Evolutionary conservation across 2,113 vertebrate species (phyloP).

Genomic region (Colaptes auratus): DNA sequence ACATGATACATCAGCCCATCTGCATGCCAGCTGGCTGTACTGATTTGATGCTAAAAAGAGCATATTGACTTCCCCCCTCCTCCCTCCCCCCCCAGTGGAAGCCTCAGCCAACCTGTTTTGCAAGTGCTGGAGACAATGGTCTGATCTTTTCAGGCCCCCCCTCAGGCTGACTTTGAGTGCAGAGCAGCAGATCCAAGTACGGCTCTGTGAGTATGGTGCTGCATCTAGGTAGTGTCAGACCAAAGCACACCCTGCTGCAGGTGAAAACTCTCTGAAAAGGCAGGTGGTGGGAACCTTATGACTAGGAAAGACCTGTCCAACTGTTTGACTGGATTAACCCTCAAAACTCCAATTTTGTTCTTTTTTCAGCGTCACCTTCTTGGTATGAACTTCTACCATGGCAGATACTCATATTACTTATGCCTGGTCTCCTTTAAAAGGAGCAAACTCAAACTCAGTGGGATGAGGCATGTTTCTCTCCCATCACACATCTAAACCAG

Average conservation of each 20-base stretch:
- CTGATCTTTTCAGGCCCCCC: not conserved
- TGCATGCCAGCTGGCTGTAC: slow-evolving; percentile 26
- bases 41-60: slow-evolving; percentile 32
- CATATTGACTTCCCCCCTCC: not conserved
- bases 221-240: not conserved
- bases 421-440: not conserved
- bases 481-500: accelerated
- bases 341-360: not conserved
- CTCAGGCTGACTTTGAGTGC: not conserved
- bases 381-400: not conserved
- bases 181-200: not conserved
- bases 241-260: not conserved
- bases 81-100: not conserved
- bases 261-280: not conserved
- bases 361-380: not conserved
- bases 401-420: not conserved
- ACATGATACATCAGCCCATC: not conserved
- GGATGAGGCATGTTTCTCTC: not conserved
- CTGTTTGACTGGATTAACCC: not conserved
- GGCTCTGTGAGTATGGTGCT: not conserved
- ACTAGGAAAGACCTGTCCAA: not conserved
- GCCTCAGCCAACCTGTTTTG: not conserved
- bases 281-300: not conserved
- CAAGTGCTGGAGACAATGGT: not conserved
- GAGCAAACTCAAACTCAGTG: not conserved